Percentiles rank a stretch among this genome's conserved stretches.
Conservation (phyloP, 2,113 vertebrate species). For the Ammospiza nelsoni region DNA sequence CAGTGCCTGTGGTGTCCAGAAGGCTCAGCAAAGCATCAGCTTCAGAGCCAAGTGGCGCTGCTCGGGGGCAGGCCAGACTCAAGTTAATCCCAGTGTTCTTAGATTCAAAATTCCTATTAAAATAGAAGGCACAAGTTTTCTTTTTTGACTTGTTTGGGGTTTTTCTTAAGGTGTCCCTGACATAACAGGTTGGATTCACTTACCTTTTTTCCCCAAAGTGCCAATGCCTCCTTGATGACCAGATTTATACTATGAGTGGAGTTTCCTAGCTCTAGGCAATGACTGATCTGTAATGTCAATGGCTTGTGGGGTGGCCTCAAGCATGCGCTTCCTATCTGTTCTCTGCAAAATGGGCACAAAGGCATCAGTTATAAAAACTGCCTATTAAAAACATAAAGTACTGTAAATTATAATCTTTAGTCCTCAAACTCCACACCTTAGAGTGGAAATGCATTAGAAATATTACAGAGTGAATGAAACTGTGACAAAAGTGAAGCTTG, state of each 20-base stretch:
- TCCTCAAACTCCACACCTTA: neutral
- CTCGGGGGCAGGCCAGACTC: neutral
- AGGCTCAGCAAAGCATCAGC: neutral
- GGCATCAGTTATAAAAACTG: neutral
- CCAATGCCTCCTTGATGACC: neutral
- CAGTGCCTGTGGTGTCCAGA: neutral
- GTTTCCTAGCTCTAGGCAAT: neutral
- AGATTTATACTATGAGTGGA: fast-evolving
- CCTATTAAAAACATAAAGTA: neutral
- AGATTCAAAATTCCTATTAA: neutral
- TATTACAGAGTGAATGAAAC: neutral
- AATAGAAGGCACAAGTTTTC: neutral
- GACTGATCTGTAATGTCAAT: neutral
- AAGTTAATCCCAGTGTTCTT: neutral
- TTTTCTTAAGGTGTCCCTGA: neutral
- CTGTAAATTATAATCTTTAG: neutral
- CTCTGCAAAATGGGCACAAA: neutral
- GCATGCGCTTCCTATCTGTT: neutral
- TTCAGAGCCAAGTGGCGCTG: neutral
- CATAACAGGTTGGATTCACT: neutral
- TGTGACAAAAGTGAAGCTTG: neutral
- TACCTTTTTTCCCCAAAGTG: neutral
- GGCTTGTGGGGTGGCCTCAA: neutral
- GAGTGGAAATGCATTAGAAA: neutral
- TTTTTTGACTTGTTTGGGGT: neutral